These are phyloP conservation scores for Metopia argyrocephala DNA, from an alignment of 2,888 invertebrate genomes.

Conservation along the genomic window DNA sequence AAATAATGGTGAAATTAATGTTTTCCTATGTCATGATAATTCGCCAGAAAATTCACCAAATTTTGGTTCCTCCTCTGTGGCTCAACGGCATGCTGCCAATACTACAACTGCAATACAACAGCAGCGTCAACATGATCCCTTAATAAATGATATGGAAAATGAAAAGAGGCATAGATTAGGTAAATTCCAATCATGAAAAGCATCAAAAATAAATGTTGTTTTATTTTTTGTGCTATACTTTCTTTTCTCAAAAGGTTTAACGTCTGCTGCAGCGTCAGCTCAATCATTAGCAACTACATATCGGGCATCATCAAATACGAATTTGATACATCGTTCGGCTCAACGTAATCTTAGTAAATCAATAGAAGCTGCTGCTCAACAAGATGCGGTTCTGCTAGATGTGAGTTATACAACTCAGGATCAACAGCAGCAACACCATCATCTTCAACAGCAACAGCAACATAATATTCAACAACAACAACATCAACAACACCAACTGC, in stretches of 20 bases:
- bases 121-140: conserved; percentile 79
- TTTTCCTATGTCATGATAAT: conserved; percentile 94
- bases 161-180: conserved; percentile 79
- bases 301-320: conserved; percentile 69
- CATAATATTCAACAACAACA: no score
- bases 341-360: conserved; percentile 79
- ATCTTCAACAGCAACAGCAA: conserved; percentile 35
- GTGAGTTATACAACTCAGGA: conserved; percentile 66
- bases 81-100: conserved; percentile 66
- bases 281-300: conserved; percentile 68
- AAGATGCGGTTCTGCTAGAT: conserved; percentile 62
- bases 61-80: conserved; percentile 70
- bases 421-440: conserved; percentile 53
- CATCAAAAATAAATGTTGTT: not conserved
- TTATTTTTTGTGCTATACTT: not conserved
- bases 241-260: conserved; percentile 59
- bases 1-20: conserved; percentile 94
- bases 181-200: conserved; percentile 47
- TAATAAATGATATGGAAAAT: conserved; percentile 82
- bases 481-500: conserved; percentile 53
- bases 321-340: conserved; percentile 72
- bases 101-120: conserved; percentile 67
- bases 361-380: conserved; percentile 75
- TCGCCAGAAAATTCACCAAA: conserved; percentile 78
- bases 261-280: conserved; percentile 53